Conservation (phyloP, 2,888 invertebrate genomes). For the Tipula confusa region DNA sequence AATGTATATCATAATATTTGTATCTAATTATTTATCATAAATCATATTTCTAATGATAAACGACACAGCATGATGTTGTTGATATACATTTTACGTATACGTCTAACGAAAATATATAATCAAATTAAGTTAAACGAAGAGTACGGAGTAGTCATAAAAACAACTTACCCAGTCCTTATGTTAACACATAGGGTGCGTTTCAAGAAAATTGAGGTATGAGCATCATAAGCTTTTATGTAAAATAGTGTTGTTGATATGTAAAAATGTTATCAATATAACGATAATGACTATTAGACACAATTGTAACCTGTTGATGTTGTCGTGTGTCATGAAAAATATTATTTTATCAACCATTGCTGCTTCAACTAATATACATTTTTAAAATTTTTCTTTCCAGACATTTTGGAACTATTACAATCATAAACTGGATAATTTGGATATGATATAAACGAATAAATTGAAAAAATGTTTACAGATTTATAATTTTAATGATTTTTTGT, state of each 20-base stretch:
- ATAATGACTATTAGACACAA: too few species aligned
- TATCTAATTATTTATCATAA: neutral
- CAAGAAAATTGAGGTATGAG: neutral
- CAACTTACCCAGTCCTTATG: neutral
- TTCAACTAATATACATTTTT: neutral
- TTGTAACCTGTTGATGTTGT: too few species aligned
- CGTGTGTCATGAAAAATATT: too few species aligned
- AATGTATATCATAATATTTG: neutral
- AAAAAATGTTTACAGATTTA: neutral
- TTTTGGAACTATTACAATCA: neutral
- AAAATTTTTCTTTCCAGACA: constrained; percentile 27
- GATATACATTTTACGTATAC: neutral
- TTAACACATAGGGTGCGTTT: neutral
- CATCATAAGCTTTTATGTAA: too few species aligned
- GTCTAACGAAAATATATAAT: neutral
- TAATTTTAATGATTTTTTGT: neutral
- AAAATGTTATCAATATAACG: too few species aligned
- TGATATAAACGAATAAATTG: neutral
- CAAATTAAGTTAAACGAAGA: neutral
- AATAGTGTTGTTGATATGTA: too few species aligned
- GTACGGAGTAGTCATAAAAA: neutral
- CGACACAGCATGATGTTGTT: neutral
- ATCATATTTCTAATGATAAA: neutral
- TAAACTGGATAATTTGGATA: constrained; percentile 14
- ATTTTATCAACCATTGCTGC: too few species aligned